Evolutionary conservation across 2,888 invertebrate genomes (phyloP).

Genomic region (Oscheius onirici): DNA sequence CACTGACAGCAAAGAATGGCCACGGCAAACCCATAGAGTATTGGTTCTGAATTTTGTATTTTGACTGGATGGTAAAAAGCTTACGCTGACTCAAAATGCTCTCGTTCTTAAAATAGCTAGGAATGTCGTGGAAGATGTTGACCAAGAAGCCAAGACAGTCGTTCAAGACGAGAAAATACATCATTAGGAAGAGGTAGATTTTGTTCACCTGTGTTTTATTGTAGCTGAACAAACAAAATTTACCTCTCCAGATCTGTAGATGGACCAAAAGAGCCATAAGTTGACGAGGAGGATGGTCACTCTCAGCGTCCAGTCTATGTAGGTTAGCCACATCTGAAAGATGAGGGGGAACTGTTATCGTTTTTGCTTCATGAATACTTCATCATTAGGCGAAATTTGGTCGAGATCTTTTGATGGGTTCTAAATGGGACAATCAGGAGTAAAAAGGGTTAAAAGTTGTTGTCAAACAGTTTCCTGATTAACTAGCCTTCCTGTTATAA

Average conservation of each 20-base stretch:
- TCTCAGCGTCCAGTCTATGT: constrained; percentile 10
- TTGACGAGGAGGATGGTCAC: constrained; percentile 8
- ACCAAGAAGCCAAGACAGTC: constrained; percentile 10
- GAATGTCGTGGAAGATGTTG: constrained; percentile 20
- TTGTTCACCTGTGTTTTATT: background rate
- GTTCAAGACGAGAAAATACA: constrained; percentile 9
- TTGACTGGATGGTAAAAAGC: background rate
- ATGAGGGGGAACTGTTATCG: too few species aligned
- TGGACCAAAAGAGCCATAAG: background rate
- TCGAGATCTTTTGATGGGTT: too few species aligned
- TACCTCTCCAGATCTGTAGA: constrained; percentile 20
- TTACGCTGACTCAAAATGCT: constrained; percentile 2
- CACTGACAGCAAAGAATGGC: constrained; percentile 9
- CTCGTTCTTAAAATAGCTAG: constrained; percentile 13
- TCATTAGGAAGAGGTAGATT: constrained; percentile 17
- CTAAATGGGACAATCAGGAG: too few species aligned
- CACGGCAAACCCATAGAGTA: background rate
- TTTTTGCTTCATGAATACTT: too few species aligned
- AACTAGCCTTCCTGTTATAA: too few species aligned
- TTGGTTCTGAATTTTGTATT: background rate
- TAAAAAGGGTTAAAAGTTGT: too few species aligned
- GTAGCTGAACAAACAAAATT: too few species aligned
- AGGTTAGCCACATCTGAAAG: constrained; percentile 3
- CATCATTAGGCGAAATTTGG: too few species aligned
- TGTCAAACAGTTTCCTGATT: too few species aligned